Evolutionary conservation across 1,140 invertebrate genomes (phyloP).

Genomic region (Oryctes rhinoceros): DNA sequence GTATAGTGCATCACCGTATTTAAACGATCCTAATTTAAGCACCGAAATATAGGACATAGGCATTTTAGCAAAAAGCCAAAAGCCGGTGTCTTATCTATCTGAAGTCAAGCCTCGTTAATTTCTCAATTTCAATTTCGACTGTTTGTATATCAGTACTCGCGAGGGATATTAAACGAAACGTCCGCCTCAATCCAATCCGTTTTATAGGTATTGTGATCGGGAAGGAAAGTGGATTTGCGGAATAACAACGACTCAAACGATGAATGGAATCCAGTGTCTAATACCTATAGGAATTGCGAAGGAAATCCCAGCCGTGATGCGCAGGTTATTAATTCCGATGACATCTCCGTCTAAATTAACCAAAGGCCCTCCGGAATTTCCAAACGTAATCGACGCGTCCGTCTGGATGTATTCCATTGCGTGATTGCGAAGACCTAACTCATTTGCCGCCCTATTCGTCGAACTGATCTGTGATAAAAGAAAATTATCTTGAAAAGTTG

Average conservation of each 20-base stretch:
- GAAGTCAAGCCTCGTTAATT: too few species aligned
- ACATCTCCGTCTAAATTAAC: constrained; percentile 94
- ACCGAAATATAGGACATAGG: too few species aligned
- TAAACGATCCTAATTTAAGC: too few species aligned
- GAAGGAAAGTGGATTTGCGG: not conserved
- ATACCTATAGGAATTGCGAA: constrained; percentile 89
- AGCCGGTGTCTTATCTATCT: too few species aligned
- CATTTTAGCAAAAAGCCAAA: too few species aligned
- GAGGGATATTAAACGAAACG: constrained; percentile 12
- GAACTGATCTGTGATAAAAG: constrained; percentile 65
- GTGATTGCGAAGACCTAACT: constrained; percentile 80
- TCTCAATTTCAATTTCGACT: not conserved
- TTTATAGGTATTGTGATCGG: not conserved
- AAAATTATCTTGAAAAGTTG: too few species aligned
- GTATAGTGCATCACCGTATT: too few species aligned
- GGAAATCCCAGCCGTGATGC: constrained; percentile 89
- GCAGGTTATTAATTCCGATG: constrained; percentile 96
- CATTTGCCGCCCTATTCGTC: constrained; percentile 75
- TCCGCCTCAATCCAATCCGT: not conserved
- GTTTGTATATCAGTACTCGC: not conserved
- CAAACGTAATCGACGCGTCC: constrained; percentile 94
- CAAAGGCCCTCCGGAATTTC: constrained; percentile 93
- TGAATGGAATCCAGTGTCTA: constrained; percentile 10
- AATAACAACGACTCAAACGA: constrained; percentile 8
- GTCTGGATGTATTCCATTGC: constrained; percentile 95